Evolutionary conservation across 2,888 invertebrate species (phyloP), one percentile per base, ranked within the genome.

Genomic region (Ectobius pallidus): DNA sequence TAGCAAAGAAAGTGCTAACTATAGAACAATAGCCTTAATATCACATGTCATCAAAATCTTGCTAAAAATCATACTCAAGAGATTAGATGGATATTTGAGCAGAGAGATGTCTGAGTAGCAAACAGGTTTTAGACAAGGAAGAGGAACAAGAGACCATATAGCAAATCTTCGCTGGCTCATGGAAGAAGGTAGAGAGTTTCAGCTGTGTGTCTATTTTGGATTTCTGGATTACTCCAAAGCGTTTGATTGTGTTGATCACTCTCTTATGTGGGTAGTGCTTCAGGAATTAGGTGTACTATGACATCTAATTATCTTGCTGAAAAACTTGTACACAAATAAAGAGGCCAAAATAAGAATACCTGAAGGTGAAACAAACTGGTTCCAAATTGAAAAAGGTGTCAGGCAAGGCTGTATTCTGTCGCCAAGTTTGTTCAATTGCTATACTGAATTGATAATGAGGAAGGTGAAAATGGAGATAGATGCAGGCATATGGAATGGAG

Each of bases 21-120:
- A 52, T 52, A 52, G 52, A 52, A 52, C 52, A 52, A 52, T 52
- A 52, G 52, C 52, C 11, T 18, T 52, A 16, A 52, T 52, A 11
- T 52, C 52, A 52, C 52, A 52, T 1, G 3, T 52, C 18, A 52
- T 11, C 52, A 52, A 52, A 18, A 52, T 52, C 11, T 1, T 52
- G 52, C 22, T 52, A 16, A 52, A 52, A 20, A 52, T 52, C 11
- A 52, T 52, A 52, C 11, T 16, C 52, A 18, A 18, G 22, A 2
- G 52, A 52, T 18, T 52, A 11, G 52, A 52, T 11, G 11, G 52
- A 11, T 52, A 2, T 22, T 16, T 52, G 1, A 1, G 18, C 11
- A 20, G 52, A 52, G 52, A 52, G 18, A 16, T 52, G 18, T 18
- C 52, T 16, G 16, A 11, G 1, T 11, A 20, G 18, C 52, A 52